Base-by-base conservation (phyloP, 2,113 vertebrate species). In the Alouatta palliata region DNA sequence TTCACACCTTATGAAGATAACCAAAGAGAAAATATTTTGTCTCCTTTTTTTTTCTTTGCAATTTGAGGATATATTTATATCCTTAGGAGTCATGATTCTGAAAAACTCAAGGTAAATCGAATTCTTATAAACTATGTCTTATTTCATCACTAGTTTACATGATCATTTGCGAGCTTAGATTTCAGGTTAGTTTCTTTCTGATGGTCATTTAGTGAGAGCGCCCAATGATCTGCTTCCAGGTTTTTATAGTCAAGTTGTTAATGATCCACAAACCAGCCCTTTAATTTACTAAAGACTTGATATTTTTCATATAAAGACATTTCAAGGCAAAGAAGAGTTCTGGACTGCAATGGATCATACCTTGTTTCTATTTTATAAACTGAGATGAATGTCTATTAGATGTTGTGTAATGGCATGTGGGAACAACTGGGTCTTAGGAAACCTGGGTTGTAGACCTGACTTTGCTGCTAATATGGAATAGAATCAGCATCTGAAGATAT, bases 131-230 rank as follows among this genome's bases (percentile, higher is more conserved):
- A 80, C 8, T 17, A 13, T 49, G 49, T 96, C 76, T 94, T 54
- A 94, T 56, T 94, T 90, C 19, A 85, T 9, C 35, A 64, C 27
- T 76, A 17, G 56, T 80, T 91, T 95, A 37, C 11, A 30, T 35
- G 58, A 73, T 93, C 35, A 87, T 81, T n/a, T 68, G 43, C 37
- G 66, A 90, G 70, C 40, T 87, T 95, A 83, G 43, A 82, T 91
- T 93, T 96, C 88, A 85, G 35, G 47, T 80, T 73, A 58, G 73
- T 84, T 84, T 88, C 56, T 95, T 70, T 97, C 76, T 45, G 35
- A 37, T 52, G 52, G 85, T 87, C 92, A 68, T 86, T 96, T 81
- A 52, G 40, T 30, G 21, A 86, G 43, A 13, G 20, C 16, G 76
- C 66, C 71, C 75, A 76, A 40, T 61, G 87, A 87, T 77, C 27